Percentiles rank a stretch among this genome's conserved stretches.
phyloP scores from a whole-genome alignment of 2,888 invertebrate species.

The Bibio marci region DNA sequence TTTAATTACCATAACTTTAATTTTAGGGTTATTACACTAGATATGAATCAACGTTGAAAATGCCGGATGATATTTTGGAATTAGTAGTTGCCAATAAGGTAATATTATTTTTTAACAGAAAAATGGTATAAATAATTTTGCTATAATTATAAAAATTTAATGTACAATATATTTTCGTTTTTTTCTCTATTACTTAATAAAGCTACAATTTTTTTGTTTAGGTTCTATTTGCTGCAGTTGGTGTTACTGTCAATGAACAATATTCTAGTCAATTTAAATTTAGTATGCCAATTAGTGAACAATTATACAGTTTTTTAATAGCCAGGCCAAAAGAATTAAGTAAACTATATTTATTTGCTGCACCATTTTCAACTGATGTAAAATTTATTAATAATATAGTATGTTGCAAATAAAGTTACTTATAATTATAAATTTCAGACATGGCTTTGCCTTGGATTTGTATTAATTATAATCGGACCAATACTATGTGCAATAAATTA shows the following conservation, averaged over 20 bases:
- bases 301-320: slow-evolving; percentile 62
- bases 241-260: slow-evolving; percentile 23
- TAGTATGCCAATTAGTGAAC: slow-evolving; percentile 58
- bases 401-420: neutral
- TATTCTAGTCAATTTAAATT: slow-evolving; percentile 44
- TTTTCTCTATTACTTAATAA: too few relatives aligned
- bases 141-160: too few relatives aligned
- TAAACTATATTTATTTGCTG: slow-evolving; percentile 63
- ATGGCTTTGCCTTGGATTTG: slow-evolving; percentile 62
- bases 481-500: slow-evolving; percentile 55
- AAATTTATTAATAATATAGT: slow-evolving; percentile 17
- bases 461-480: slow-evolving; percentile 61
- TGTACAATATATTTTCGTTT: too few relatives aligned
- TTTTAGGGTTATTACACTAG: neutral
- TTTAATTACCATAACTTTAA: neutral
- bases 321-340: slow-evolving; percentile 65
- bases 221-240: slow-evolving; percentile 22
- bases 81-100: neutral
- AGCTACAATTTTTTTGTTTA: too few relatives aligned
- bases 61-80: slow-evolving; percentile 1
- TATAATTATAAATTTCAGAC: slow-evolving; percentile 35
- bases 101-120: too few relatives aligned
- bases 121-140: too few relatives aligned
- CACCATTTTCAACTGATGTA: slow-evolving; percentile 59
- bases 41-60: neutral